Conservation (phyloP, 2,888 invertebrate species). For the Dasysyrphus albostriatus region DNA sequence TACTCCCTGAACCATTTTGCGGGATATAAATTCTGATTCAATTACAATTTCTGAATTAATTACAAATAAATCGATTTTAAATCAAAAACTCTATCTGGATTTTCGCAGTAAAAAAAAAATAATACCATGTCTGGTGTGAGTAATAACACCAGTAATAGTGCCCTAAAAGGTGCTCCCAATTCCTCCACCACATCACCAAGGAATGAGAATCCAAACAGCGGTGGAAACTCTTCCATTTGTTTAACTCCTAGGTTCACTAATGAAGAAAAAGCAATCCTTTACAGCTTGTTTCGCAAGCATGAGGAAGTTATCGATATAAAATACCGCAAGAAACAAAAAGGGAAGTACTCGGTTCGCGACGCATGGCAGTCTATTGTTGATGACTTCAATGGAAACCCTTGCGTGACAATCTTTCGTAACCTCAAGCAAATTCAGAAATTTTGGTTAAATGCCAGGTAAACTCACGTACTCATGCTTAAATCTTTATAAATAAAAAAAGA, state of each 20-base stretch:
- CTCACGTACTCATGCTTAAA: background rate
- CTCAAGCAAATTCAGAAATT: conserved; percentile 84
- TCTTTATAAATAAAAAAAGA: background rate
- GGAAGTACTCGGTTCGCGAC: conserved; percentile 82
- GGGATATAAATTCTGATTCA: background rate
- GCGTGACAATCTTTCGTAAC: conserved; percentile 81
- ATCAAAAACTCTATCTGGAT: background rate
- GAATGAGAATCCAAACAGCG: conserved; percentile 50
- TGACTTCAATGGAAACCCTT: conserved; percentile 81
- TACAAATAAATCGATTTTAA: background rate
- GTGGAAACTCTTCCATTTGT: conserved; percentile 75
- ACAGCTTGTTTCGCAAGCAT: conserved; percentile 81
- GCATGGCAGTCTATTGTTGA: conserved; percentile 83
- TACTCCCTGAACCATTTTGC: too few species aligned
- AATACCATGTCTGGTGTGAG: conserved; percentile 56
- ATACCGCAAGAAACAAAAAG: conserved; percentile 81
- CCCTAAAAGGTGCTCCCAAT: conserved; percentile 41
- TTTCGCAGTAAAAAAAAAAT: conserved; percentile 8
- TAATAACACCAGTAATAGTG: conserved; percentile 51
- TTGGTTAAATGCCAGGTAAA: conserved; percentile 83
- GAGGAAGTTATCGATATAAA: conserved; percentile 84
- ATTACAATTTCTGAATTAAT: background rate
- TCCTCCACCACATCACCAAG: conserved; percentile 27
- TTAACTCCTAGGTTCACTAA: conserved; percentile 82
- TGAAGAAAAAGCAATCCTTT: conserved; percentile 82